These are phyloP conservation scores for Fregetta grallaria DNA, from an alignment of 2,113 vertebrate species.

Conservation along the genomic window DNA sequence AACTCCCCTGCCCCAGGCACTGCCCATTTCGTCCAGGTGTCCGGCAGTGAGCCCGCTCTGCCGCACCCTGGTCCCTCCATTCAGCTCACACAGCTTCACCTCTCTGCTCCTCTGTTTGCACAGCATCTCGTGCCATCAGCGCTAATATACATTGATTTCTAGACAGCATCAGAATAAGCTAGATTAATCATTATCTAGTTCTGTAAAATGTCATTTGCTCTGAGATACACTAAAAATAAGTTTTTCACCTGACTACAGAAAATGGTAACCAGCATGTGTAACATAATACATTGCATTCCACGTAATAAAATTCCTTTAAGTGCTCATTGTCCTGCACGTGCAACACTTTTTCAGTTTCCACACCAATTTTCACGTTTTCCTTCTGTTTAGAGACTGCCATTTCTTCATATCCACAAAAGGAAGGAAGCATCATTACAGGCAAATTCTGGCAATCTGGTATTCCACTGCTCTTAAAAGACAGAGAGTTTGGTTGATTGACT, in stretches of 20 bases:
- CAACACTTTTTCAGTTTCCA: not conserved
- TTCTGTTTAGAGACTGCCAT: not conserved
- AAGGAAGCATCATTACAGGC: not conserved
- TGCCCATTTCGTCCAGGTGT: fast-evolving
- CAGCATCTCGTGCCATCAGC: not conserved
- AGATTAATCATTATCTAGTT: not conserved
- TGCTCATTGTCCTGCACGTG: not conserved
- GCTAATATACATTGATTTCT: not conserved
- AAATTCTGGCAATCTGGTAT: not conserved
- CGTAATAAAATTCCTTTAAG: not conserved
- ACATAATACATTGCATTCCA: not conserved
- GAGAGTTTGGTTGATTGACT: not conserved
- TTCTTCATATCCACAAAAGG: not conserved
- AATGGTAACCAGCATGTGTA: not conserved
- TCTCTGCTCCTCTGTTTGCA: not conserved
- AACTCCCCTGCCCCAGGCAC: not conserved
- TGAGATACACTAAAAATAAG: not conserved
- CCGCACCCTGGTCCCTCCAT: fast-evolving
- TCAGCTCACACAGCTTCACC: fast-evolving
- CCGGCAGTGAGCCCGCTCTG: not conserved
- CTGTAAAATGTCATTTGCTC: not conserved
- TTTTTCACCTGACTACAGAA: not conserved
- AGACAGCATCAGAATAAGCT: not conserved
- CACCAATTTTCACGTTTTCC: not conserved
- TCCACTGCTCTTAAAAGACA: not conserved